Evolutionary conservation across 2,888 invertebrate species (phyloP).

Genomic region (Oegoconia quadripuncta): DNA sequence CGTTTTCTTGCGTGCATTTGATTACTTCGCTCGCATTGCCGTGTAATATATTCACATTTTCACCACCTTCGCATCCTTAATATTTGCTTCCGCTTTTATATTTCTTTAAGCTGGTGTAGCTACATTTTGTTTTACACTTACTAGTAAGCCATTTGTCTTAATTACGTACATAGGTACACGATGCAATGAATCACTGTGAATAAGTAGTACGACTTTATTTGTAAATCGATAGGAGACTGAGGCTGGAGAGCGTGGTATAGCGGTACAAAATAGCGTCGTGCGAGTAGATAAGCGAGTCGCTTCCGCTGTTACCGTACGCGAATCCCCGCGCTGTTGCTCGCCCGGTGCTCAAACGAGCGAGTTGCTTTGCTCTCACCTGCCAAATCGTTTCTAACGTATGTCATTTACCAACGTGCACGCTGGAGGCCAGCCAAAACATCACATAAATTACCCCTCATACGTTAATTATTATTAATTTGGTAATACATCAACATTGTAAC

Average conservation of each 20-base stretch:
- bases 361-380: constrained; percentile 35
- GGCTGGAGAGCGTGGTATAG: neutral
- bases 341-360: constrained; percentile 30
- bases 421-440: constrained; percentile 42
- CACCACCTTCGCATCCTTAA: constrained; percentile 71
- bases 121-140: constrained; percentile 12
- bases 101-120: constrained; percentile 29
- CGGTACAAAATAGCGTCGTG: neutral
- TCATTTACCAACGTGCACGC: constrained; percentile 42
- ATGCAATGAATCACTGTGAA: constrained; percentile 2
- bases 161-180: constrained; percentile 2
- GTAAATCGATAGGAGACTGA: neutral
- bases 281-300: constrained; percentile 32
- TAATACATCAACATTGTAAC: constrained; percentile 9
- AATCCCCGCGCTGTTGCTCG: constrained; percentile 26
- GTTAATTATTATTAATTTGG: constrained; percentile 31
- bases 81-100: constrained; percentile 57
- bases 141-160: constrained; percentile 10
- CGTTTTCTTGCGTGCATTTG: constrained; percentile 72
- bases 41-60: constrained; percentile 76
- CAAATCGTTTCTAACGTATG: constrained; percentile 44
- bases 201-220: no score
- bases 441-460: constrained; percentile 35
- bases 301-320: constrained; percentile 31
- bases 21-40: constrained; percentile 60